Base-by-base conservation (phyloP, 1,140 invertebrate species). In the Drosophila tropicalis region DNA sequence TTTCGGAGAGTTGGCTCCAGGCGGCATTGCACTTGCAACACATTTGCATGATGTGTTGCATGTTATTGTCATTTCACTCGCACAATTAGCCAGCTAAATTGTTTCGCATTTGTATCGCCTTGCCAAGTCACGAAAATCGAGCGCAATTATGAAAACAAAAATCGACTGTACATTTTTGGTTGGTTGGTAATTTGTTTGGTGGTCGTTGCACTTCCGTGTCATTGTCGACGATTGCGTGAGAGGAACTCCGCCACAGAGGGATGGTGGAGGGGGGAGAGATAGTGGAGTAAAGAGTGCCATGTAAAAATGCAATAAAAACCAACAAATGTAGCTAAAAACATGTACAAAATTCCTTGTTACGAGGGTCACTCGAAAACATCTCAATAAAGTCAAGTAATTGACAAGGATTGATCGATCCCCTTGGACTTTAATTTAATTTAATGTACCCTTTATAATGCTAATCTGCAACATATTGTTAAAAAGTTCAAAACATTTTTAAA, bases 81-180 rank as follows among this genome's bases (percentile, higher is more conserved):
- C 69, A 72, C 76, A 72, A 69, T 76, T 66, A 68, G 56, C 62
- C 72, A 25, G 61, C 66, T 79, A 86, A 51, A 86, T 86, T 86
- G 82, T 87, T 86, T 87, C 75, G 61, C 83, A 85, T 87, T 84
- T 83, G 81, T 71, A 70, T 85, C 78, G 77, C 76, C 73, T 61
- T 63, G 39, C n/a, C 69, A 65, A 86, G 82, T 86, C 83, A 86
- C 83, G 82, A 86, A 79, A 70, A 75, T 67, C 63, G 39, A 57
- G 40, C 32, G 51, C 22, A 56, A 51, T 32, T 36, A 57, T 22
- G 41, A 72, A 75, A 75, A 75, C 76, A 17, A 73, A 76, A 76
- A 76, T 76, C 73, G 76, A 76, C 72, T 73, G 65, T 69, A 76
- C 76, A 74, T 74, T 70, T 65, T 57, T 67, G 62, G 44, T 51